Evolutionary conservation across 2,888 invertebrate species (phyloP).

Genomic region (Morinoia aosen): DNA sequence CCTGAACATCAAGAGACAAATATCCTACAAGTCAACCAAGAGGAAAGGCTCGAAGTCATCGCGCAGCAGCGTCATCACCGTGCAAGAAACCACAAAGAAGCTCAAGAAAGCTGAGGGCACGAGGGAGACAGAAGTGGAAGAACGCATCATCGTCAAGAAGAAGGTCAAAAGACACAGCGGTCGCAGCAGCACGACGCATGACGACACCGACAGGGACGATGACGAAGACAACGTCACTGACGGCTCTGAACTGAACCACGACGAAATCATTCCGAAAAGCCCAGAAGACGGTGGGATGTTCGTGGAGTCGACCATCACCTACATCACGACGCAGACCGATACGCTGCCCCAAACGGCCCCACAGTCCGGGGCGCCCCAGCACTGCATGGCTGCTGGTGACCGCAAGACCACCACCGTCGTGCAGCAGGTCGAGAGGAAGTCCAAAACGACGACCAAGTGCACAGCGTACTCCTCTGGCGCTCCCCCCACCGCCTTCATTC

Average conservation of each 20-base stretch:
- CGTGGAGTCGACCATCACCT: constrained; percentile 65
- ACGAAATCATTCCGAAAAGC: constrained; percentile 59
- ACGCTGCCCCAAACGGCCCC: constrained; percentile 65
- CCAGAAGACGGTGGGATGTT: constrained; percentile 60
- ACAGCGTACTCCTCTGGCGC: constrained; percentile 4
- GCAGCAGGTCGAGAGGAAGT: constrained; percentile 61
- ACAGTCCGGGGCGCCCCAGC: constrained; percentile 63
- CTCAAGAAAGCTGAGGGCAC: constrained; percentile 67
- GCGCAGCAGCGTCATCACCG: constrained; percentile 64
- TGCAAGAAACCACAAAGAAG: constrained; percentile 67
- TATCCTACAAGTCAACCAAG: constrained; percentile 65
- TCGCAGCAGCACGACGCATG: constrained; percentile 41
- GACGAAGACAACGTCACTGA: constrained; percentile 59
- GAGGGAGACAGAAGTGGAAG: constrained; percentile 64
- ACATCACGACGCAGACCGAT: constrained; percentile 64
- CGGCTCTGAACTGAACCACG: constrained; percentile 56
- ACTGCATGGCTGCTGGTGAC: constrained; percentile 64
- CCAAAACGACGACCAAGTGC: constrained; percentile 60
- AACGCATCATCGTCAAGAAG: constrained; percentile 67
- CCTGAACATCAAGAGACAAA: constrained; percentile 65
- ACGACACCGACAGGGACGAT: constrained; percentile 57
- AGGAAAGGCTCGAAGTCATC: constrained; percentile 60
- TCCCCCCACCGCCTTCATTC: constrained; percentile 65
- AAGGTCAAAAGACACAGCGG: constrained; percentile 62
- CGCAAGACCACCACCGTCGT: constrained; percentile 66